A percentile compares a stretch with the other conserved stretches of the same genome.
phyloP scores from a whole-genome alignment of 2,888 invertebrate genomes.

The Lepidonotus clava region DNA sequence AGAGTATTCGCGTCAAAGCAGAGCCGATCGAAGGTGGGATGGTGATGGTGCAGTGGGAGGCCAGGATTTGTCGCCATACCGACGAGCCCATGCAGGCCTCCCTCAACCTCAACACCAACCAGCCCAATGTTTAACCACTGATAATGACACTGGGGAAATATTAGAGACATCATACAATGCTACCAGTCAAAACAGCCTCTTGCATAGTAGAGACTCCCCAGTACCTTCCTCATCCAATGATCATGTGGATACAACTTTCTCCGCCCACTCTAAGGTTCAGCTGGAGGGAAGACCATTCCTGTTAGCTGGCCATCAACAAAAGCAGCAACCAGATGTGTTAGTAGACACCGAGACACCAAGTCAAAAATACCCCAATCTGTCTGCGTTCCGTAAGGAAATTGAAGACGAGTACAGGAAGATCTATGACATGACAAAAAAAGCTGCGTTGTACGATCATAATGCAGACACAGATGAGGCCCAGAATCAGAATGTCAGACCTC shows the following conservation, averaged over 20 bases:
- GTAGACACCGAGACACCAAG: not conserved
- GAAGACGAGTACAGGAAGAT: conserved; percentile 42
- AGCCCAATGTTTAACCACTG: not conserved
- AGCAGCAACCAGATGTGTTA: not conserved
- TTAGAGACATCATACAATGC: not conserved
- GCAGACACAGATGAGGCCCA: not conserved
- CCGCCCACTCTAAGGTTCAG: not conserved
- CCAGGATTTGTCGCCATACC: not conserved
- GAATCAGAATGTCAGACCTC: not conserved
- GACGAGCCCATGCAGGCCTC: not conserved
- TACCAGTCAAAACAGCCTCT: not conserved
- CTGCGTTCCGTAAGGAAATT: conserved; percentile 30
- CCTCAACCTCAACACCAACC: not conserved
- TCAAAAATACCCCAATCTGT: not conserved
- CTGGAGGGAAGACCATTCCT: conserved; percentile 24
- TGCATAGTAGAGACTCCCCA: not conserved
- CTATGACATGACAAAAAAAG: conserved; percentile 34
- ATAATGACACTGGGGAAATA: conserved; percentile 11
- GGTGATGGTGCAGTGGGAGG: not conserved
- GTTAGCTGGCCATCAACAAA: not conserved
- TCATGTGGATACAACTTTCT: not conserved
- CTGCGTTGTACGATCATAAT: conserved; percentile 19
- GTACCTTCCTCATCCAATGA: not conserved
- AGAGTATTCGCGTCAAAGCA: not conserved
- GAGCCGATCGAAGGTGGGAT: not conserved